Evolutionary conservation across 1,140 invertebrate genomes (phyloP).

Genomic region (Maniola jurtina): DNA sequence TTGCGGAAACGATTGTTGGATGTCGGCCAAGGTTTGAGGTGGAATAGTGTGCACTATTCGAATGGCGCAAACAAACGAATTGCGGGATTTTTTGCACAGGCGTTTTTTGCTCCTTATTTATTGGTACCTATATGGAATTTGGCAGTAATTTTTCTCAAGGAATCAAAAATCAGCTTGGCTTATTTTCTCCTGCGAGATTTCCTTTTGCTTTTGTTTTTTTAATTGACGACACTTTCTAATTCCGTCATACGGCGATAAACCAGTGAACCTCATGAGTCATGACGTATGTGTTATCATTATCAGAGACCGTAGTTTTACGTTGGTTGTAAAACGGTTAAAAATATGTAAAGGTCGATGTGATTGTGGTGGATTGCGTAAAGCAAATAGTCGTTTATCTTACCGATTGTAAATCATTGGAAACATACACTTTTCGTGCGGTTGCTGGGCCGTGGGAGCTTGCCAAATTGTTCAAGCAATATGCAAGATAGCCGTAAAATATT

Average conservation of each 20-base stretch:
- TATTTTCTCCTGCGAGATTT: too few relatives aligned
- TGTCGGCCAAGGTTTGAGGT: slow-evolving; percentile 12
- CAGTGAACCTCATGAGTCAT: not conserved
- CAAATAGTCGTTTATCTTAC: slow-evolving; percentile 26
- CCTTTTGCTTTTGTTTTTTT: too few relatives aligned
- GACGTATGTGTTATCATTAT: not conserved
- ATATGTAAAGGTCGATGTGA: slow-evolving; percentile 31
- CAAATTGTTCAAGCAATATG: slow-evolving; percentile 13
- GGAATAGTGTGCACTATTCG: not conserved
- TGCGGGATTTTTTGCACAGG: slow-evolving; percentile 8
- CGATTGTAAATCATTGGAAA: slow-evolving; percentile 28
- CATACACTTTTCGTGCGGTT: slow-evolving; percentile 20
- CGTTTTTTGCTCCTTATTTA: not conserved
- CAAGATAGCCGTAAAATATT: not conserved
- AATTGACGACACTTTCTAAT: too few relatives aligned
- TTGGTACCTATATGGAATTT: not conserved
- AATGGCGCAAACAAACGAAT: slow-evolving; percentile 17
- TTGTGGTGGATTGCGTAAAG: slow-evolving; percentile 22
- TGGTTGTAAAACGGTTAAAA: slow-evolving; percentile 33
- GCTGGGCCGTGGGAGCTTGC: slow-evolving; percentile 16
- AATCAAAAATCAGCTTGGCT: too few relatives aligned
- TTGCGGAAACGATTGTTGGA: slow-evolving; percentile 23
- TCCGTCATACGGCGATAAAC: not conserved
- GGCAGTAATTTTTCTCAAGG: too few relatives aligned
- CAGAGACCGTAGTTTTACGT: slow-evolving; percentile 10